These are phyloP conservation scores for Pterocles burchelli DNA, from an alignment of 2,113 vertebrate species.

Conservation along the genomic window DNA sequence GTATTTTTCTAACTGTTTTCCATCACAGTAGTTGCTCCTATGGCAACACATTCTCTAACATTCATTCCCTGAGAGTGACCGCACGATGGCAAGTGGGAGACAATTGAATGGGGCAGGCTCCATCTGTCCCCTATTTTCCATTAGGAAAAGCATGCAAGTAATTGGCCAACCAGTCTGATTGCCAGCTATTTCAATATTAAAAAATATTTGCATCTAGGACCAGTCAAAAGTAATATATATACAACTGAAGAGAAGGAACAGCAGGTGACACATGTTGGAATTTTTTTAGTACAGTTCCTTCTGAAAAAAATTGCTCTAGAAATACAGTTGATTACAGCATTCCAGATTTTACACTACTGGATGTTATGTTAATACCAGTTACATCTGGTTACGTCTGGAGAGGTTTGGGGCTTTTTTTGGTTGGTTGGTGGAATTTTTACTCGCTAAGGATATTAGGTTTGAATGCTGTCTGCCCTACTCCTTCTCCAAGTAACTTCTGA, in stretches of 20 bases:
- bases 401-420: background rate
- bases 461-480: background rate
- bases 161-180: background rate
- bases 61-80: background rate
- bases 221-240: background rate
- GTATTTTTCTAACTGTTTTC: conserved; percentile 28
- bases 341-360: background rate
- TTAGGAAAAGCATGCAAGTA: background rate
- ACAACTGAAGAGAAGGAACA: background rate
- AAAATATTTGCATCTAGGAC: background rate
- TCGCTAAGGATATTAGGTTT: background rate
- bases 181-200: conserved; percentile 11
- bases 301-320: background rate
- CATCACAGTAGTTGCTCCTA: conserved; percentile 18
- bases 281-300: background rate
- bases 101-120: background rate
- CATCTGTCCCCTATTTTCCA: conserved; percentile 20
- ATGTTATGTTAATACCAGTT: background rate
- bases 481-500: background rate
- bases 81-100: background rate
- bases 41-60: background rate
- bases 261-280: background rate
- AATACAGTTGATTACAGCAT: background rate
- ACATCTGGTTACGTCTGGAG: background rate
- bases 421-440: background rate